These are phyloP conservation scores for Coregonus ussuriensis DNA, from an alignment of 2,797 vertebrate genomes.

Conservation along the genomic window DNA sequence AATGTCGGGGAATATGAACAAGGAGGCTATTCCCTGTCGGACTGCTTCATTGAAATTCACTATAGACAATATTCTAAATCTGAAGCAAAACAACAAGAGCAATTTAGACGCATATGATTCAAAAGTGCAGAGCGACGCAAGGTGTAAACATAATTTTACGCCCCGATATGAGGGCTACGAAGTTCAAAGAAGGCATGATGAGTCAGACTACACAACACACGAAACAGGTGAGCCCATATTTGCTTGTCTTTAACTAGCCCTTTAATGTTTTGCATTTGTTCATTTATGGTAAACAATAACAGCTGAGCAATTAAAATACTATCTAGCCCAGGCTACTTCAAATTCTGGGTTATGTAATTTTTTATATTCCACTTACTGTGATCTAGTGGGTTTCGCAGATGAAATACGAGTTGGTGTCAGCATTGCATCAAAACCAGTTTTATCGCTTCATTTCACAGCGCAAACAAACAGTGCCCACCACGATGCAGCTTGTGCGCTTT, in stretches of 20 bases:
- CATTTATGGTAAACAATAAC: not conserved
- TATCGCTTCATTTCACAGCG: constrained; percentile 58
- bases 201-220: constrained; percentile 23
- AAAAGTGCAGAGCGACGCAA: constrained; percentile 26
- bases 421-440: constrained; percentile 30
- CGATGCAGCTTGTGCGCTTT: constrained; percentile 22
- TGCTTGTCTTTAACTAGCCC: not conserved
- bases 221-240: constrained; percentile 51
- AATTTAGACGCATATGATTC: constrained; percentile 36
- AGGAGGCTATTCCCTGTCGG: constrained; percentile 65
- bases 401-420: not conserved
- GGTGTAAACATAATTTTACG: constrained; percentile 46
- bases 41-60: constrained; percentile 76
- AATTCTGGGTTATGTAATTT: not conserved
- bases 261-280: not conserved
- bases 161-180: constrained; percentile 44
- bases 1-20: constrained; percentile 72
- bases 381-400: not conserved
- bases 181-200: constrained; percentile 43
- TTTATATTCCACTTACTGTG: not conserved
- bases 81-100: constrained; percentile 56
- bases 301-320: not conserved
- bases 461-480: constrained; percentile 30
- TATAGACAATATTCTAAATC: constrained; percentile 80
- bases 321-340: not conserved